A percentile compares a stretch with the other conserved stretches of the same genome.
These are phyloP conservation scores for Bradypodion pumilum DNA, from an alignment of 2,797 vertebrate species.

Conservation along the genomic window DNA sequence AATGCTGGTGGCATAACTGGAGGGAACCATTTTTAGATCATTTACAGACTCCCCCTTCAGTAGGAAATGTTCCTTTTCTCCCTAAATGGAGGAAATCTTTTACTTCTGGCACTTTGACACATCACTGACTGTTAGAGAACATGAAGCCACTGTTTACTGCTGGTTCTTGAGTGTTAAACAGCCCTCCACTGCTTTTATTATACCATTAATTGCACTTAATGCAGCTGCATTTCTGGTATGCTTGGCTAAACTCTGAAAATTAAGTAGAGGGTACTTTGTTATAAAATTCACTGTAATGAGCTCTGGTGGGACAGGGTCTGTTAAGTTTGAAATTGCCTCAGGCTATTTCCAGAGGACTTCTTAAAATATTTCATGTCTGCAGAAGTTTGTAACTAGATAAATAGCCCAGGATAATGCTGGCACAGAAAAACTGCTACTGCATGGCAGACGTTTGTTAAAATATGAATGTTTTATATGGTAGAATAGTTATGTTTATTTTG, in stretches of 20 bases:
- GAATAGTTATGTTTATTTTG: conserved; percentile 57
- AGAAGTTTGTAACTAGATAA: conserved; percentile 82
- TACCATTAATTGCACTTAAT: conserved; percentile 91
- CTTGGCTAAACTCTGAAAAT: conserved; percentile 87
- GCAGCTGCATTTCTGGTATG: conserved; percentile 81
- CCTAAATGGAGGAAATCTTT: conserved; percentile 52
- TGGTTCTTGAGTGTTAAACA: conserved; percentile 83
- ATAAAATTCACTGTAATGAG: conserved; percentile 92
- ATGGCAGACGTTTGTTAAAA: conserved; percentile 52
- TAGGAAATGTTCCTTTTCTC: conserved; percentile 34
- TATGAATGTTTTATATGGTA: conserved; percentile 49
- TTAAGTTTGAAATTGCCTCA: conserved; percentile 89
- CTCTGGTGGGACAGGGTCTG: conserved; percentile 91
- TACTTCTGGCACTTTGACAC: conserved; percentile 61
- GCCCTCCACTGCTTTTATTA: conserved; percentile 85
- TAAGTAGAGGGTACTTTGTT: conserved; percentile 88
- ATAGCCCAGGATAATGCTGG: conserved; percentile 72
- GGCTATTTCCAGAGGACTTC: conserved; percentile 82
- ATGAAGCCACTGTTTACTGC: conserved; percentile 76
- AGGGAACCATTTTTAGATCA: conserved; percentile 70
- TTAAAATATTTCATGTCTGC: conserved; percentile 80
- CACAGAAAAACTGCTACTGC: conserved; percentile 30
- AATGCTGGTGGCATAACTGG: conserved; percentile 74
- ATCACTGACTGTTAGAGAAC: conserved; percentile 69
- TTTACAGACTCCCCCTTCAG: conserved; percentile 28